These are phyloP conservation scores for Entelurus aequoreus DNA, from an alignment of 2,113 vertebrate species.

Conservation along the genomic window DNA sequence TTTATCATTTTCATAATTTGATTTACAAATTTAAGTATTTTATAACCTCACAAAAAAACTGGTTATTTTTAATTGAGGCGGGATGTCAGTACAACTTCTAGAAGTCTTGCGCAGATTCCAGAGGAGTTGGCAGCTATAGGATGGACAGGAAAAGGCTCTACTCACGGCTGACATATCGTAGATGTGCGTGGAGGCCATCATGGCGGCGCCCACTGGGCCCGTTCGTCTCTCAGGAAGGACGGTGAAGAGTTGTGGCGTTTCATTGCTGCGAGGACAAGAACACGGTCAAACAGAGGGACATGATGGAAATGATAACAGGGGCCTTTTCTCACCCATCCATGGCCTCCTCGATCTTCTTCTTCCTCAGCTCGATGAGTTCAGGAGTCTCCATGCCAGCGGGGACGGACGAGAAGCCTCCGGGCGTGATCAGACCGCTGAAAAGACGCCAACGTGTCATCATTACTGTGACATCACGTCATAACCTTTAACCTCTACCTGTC, in stretches of 20 bases:
- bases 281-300: background rate
- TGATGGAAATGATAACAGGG: background rate
- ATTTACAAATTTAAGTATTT: too few species aligned
- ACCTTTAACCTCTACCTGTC: slow-evolving; percentile 74
- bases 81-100: too few species aligned
- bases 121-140: too few species aligned
- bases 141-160: too few species aligned
- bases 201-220: slow-evolving; percentile 79
- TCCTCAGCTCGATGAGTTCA: slow-evolving; percentile 89
- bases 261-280: slow-evolving; percentile 68
- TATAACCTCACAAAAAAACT: too few species aligned
- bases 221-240: slow-evolving; percentile 87
- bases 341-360: slow-evolving; percentile 93
- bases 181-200: slow-evolving; percentile 94
- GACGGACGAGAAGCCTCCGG: slow-evolving; percentile 87
- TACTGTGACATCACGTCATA: too few species aligned
- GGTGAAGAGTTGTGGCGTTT: slow-evolving; percentile 87
- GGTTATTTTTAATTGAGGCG: too few species aligned
- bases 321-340: slow-evolving; percentile 83
- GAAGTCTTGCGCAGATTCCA: too few species aligned
- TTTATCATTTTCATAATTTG: too few species aligned
- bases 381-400: slow-evolving; percentile 91
- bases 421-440: slow-evolving; percentile 84
- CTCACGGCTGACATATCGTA: slow-evolving; percentile 81
- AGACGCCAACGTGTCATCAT: background rate